Conservation (phyloP, 1,140 invertebrate species). For the Rhizoglyphus robini region DNA sequence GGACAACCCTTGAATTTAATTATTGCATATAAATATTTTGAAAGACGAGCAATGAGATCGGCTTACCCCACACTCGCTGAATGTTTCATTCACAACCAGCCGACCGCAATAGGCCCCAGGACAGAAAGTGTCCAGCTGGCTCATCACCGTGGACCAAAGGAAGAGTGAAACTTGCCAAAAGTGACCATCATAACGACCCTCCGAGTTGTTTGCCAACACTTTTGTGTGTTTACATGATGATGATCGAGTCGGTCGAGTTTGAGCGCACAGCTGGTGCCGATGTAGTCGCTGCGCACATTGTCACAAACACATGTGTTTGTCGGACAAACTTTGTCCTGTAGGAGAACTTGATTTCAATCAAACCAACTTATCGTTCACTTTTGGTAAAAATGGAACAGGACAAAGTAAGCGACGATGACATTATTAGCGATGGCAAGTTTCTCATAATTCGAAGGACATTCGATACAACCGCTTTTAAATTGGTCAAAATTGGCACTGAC, state of each 20-base stretch:
- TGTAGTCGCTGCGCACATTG: no score
- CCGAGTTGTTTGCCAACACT: no score
- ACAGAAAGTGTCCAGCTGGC: conserved; percentile 36
- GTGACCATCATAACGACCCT: no score
- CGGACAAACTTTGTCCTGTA: no score
- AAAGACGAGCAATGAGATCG: conserved; percentile 12
- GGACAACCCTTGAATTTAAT: conserved; percentile 11
- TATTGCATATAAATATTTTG: conserved; percentile 26
- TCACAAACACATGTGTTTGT: no score
- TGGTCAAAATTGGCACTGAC: conserved; percentile 11
- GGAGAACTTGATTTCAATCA: no score
- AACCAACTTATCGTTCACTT: no score
- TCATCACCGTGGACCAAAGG: background rate
- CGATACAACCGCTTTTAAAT: background rate
- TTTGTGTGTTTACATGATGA: no score
- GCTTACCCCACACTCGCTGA: conserved; percentile 33
- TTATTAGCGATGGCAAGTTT: background rate
- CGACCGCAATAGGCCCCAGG: conserved; percentile 76
- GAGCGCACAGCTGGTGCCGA: no score
- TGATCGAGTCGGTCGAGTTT: no score
- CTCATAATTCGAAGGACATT: conserved; percentile 11
- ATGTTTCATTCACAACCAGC: conserved; percentile 44
- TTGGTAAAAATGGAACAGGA: no score
- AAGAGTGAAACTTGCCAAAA: background rate
- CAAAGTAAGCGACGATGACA: conserved; percentile 10